A percentile compares a stretch with the other conserved stretches of the same genome.
Evolutionary conservation across 1,140 invertebrate species (phyloP).

Genomic region (Holotrichia oblita): DNA sequence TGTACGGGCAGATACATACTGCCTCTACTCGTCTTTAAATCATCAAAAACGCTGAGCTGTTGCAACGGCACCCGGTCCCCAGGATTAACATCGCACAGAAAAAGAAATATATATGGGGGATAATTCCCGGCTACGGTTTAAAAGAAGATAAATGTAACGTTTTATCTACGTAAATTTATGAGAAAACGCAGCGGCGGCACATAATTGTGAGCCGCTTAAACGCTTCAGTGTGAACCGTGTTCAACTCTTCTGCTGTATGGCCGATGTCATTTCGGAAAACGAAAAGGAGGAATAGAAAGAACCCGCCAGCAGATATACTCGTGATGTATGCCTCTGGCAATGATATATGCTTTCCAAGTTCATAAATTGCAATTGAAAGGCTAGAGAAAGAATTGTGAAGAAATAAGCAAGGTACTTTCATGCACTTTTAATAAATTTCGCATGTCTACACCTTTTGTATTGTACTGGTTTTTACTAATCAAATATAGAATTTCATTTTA

Average conservation of each 20-base stretch:
- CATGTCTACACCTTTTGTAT: no score
- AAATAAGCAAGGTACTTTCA: neutral
- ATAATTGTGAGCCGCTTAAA: constrained; percentile 47
- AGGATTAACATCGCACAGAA: constrained; percentile 50
- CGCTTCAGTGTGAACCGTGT: constrained; percentile 27
- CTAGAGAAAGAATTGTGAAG: neutral
- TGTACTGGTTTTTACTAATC: no score
- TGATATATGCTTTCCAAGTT: neutral
- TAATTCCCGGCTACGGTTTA: constrained; percentile 47
- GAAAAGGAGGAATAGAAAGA: constrained; percentile 14
- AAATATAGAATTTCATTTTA: no score
- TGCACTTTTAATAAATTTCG: no score
- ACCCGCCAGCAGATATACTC: neutral
- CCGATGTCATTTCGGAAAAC: constrained; percentile 14
- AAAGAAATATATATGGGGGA: constrained; percentile 48
- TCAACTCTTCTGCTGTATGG: neutral
- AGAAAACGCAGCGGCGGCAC: constrained; percentile 42
- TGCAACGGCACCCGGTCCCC: constrained; percentile 39
- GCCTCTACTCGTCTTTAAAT: constrained; percentile 48
- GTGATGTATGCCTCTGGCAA: neutral
- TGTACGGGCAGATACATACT: neutral
- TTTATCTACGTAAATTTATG: constrained; percentile 53
- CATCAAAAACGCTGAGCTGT: constrained; percentile 52
- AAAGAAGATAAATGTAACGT: constrained; percentile 53
- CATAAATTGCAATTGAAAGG: neutral